A percentile compares a stretch with the other conserved stretches of the same genome.
Conservation (phyloP, 2,888 invertebrate species). For the Lasioglossum lativentre region DNA sequence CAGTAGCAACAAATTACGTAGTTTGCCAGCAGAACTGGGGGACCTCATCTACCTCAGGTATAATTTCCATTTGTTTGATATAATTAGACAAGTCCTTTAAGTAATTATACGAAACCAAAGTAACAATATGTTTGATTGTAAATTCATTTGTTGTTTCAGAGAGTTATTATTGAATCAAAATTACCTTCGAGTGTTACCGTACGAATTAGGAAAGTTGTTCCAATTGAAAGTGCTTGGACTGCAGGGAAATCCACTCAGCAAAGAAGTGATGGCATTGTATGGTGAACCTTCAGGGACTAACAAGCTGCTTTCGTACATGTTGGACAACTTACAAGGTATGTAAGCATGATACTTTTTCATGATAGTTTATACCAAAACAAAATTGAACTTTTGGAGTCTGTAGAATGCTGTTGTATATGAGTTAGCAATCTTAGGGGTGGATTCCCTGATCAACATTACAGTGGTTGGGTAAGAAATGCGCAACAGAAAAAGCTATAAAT, state of each 20-base stretch:
- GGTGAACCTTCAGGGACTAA: slow-evolving; percentile 97
- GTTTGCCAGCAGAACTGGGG: slow-evolving; percentile 97
- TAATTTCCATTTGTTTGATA: slow-evolving; percentile 26
- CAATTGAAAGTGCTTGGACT: slow-evolving; percentile 97
- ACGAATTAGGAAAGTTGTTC: slow-evolving; percentile 98
- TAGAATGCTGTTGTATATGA: neutral
- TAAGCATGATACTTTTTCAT: slow-evolving; percentile 46
- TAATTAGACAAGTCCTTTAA: neutral
- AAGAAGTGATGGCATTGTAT: slow-evolving; percentile 96
- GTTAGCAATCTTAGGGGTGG: neutral
- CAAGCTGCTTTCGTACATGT: slow-evolving; percentile 96
- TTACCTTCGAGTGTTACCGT: slow-evolving; percentile 96
- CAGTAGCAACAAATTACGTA: slow-evolving; percentile 97
- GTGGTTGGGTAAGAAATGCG: neutral
- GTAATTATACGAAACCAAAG: neutral
- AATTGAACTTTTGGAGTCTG: neutral
- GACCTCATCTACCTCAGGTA: slow-evolving; percentile 97
- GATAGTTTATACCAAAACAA: neutral
- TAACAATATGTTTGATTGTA: slow-evolving; percentile 1
- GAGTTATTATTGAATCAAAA: slow-evolving; percentile 98
- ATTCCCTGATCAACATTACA: neutral
- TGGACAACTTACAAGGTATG: slow-evolving; percentile 98
- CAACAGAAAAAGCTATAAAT: neutral
- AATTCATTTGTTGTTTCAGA: slow-evolving; percentile 86
- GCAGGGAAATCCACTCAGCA: slow-evolving; percentile 97